Evolutionary conservation across 2,888 invertebrate genomes (phyloP).

Genomic region (Zhengitettix transpicula): DNA sequence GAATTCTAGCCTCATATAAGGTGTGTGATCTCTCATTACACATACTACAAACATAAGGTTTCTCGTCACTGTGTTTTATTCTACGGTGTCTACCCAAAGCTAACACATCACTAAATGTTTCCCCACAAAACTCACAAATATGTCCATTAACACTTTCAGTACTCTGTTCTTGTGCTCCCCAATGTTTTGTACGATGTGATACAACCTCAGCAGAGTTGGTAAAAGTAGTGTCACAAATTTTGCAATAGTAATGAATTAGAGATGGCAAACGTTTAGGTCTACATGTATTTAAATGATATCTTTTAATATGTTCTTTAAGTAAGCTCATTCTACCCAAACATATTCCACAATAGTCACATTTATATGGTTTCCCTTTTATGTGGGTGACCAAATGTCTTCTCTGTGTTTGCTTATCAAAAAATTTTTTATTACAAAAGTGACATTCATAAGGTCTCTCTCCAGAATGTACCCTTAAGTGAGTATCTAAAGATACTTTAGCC

Average conservation of each 20-base stretch:
- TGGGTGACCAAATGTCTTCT: slow-evolving; percentile 10
- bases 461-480: slow-evolving; percentile 7
- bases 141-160: background rate
- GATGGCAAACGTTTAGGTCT: slow-evolving; percentile 9
- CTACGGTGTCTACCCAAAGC: slow-evolving; percentile 9
- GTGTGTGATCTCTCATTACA: slow-evolving; percentile 10
- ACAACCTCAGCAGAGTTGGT: slow-evolving; percentile 12
- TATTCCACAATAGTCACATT: slow-evolving; percentile 10
- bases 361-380: slow-evolving; percentile 8
- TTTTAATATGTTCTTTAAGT: slow-evolving; percentile 8
- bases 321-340: slow-evolving; percentile 7
- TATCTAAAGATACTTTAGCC: slow-evolving; percentile 2
- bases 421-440: slow-evolving; percentile 5
- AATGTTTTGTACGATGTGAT: slow-evolving; percentile 9
- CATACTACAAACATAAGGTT: slow-evolving; percentile 12
- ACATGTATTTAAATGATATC: slow-evolving; percentile 4
- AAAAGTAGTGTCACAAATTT: slow-evolving; percentile 10
- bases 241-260: slow-evolving; percentile 12
- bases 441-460: slow-evolving; percentile 10
- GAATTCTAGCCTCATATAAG: slow-evolving; percentile 12
- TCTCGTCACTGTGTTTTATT: slow-evolving; percentile 11
- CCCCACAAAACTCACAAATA: slow-evolving; percentile 12
- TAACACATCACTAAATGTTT: slow-evolving; percentile 3
- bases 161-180: background rate
- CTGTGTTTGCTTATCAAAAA: slow-evolving; percentile 7